Evolutionary conservation across 2,797 vertebrate species (phyloP).

Genomic region (Hapalemur alaotrensis): DNA sequence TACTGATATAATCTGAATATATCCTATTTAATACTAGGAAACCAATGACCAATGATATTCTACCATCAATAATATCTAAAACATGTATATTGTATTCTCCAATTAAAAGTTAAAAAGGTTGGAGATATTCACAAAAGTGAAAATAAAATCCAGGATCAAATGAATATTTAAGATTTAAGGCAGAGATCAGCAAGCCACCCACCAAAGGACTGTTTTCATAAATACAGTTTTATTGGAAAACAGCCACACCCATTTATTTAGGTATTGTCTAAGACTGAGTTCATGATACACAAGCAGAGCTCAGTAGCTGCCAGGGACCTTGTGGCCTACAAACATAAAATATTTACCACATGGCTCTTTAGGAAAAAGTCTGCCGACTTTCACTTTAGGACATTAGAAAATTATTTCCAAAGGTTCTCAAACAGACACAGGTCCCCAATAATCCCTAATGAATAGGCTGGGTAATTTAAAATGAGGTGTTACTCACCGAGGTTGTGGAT

Average conservation of each 20-base stretch:
- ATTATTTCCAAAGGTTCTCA: background rate
- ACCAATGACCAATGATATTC: background rate
- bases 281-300: background rate
- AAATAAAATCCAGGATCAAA: background rate
- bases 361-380: background rate
- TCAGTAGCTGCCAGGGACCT: background rate
- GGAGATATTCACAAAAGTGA: background rate
- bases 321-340: background rate
- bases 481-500: constrained; percentile 95
- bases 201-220: background rate
- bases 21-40: background rate
- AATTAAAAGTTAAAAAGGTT: background rate
- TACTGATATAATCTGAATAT: background rate
- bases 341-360: background rate
- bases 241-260: background rate
- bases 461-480: background rate
- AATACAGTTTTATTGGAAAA: background rate
- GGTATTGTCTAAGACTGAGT: background rate
- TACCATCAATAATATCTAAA: background rate
- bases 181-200: background rate
- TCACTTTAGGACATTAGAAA: background rate
- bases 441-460: constrained; percentile 7
- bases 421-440: background rate
- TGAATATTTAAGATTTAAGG: background rate
- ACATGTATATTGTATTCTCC: background rate